Base-by-base conservation (phyloP, 2,797 vertebrate genomes). In the Enteromius anoplus region DNA sequence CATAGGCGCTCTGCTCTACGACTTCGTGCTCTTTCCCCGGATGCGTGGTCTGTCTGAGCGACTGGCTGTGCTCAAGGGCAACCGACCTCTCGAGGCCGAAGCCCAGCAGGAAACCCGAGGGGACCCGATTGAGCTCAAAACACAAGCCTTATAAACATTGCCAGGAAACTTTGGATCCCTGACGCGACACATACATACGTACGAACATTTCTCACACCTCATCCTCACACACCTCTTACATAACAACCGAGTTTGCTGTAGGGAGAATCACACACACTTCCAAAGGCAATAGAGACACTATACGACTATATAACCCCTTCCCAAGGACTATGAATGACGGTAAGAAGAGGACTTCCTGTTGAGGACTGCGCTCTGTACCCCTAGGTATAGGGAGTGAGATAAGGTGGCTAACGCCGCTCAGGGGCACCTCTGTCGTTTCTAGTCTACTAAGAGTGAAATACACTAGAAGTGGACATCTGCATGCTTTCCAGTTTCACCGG, bases 1-100 rank as follows among this genome's bases (percentile, higher is more conserved):
- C 80, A 88, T 98, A 87, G 97, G 95, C 2, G 95, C 96, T 81
- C 92, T 98, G 89, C 89, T 98, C 32, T 98, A 98, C 5, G 97
- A 98, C 91, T 97, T 98, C 91, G 91, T 97, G 87, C 94, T 98
- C 87, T 97, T 96, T 91, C 97, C 97, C 62, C 96, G 96, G 70
- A 93, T 95, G 92, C 96, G 95, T 15, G 95, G 93, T 76, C 90
- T 97, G 84, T 95, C 96, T 5, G 97, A 98, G 92, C 96, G 97
- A 92, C 92, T 98, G 85, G 96, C 96, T 88, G 91, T 95, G 23
- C 96, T 98, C 85, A 97, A 96, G 93, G 97, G 97, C 70, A 92
- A 86, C 87, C 90, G 92, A 62, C 91, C 94, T 72, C 92, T 91
- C 10, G 94, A 96, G 88, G 88, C 93, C 0, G 95, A 94, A 85